Evolutionary conservation across 2,113 vertebrate genomes (phyloP).

Genomic region (human (Homo sapiens)): GRCh38 chr4:38177501-38178000

Average conservation of each 20-base stretch:
- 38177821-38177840: neutral
- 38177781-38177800: neutral
- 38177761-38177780: fast-evolving
- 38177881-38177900: neutral
- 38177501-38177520: neutral
- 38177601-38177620: neutral
- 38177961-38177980: neutral
- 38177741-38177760: fast-evolving
- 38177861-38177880: fast-evolving
- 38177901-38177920: neutral
- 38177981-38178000: neutral
- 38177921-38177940: neutral
- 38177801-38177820: neutral
- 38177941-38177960: neutral
- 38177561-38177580: neutral
- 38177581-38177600: neutral
- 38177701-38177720: neutral
- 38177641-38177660: neutral
- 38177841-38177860: neutral
- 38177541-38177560: neutral
- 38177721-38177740: neutral
- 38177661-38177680: neutral
- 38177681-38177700: neutral
- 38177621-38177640: neutral
- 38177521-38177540: too few species aligned